These are phyloP conservation scores for Aradophagus sp. DNA, from an alignment of 1,140 invertebrate species.

Conservation along the genomic window DNA sequence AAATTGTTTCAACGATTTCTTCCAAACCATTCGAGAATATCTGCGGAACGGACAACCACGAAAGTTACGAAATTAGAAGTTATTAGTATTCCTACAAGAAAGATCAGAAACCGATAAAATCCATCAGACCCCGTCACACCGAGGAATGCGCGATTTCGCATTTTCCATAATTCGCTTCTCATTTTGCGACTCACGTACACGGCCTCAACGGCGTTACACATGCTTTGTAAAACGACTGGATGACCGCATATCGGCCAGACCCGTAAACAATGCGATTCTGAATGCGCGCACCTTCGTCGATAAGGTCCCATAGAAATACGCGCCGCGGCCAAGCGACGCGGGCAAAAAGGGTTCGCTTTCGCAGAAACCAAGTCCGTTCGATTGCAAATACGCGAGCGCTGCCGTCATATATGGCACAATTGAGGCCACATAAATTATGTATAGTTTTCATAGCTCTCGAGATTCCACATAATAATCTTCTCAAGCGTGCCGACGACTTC, in stretches of 20 bases:
- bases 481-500: slow-evolving; percentile 7
- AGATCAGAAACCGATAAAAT: too few relatives aligned
- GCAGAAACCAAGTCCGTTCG: slow-evolving; percentile 26
- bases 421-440: slow-evolving; percentile 47
- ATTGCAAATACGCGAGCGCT: slow-evolving; percentile 15
- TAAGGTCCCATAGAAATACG: slow-evolving; percentile 56
- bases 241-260: slow-evolving; percentile 19
- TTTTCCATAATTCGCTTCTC: slow-evolving; percentile 33
- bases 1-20: too few relatives aligned
- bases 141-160: slow-evolving; percentile 15
- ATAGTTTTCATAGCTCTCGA: slow-evolving; percentile 42
- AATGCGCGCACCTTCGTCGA: slow-evolving; percentile 36
- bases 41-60: too few relatives aligned
- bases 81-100: too few relatives aligned
- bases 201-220: slow-evolving; percentile 15
- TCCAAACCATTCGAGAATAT: too few relatives aligned
- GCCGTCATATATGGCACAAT: slow-evolving; percentile 45
- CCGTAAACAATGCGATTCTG: slow-evolving; percentile 48
- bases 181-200: slow-evolving; percentile 28
- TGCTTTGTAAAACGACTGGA: slow-evolving; percentile 17
- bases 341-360: slow-evolving; percentile 40
- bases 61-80: too few relatives aligned
- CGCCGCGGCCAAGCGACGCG: slow-evolving; percentile 21
- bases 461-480: slow-evolving; percentile 40
- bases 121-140: neutral